Evolutionary conservation across 2,797 vertebrate species (phyloP).

Genomic region (Esox masquinongy): DNA sequence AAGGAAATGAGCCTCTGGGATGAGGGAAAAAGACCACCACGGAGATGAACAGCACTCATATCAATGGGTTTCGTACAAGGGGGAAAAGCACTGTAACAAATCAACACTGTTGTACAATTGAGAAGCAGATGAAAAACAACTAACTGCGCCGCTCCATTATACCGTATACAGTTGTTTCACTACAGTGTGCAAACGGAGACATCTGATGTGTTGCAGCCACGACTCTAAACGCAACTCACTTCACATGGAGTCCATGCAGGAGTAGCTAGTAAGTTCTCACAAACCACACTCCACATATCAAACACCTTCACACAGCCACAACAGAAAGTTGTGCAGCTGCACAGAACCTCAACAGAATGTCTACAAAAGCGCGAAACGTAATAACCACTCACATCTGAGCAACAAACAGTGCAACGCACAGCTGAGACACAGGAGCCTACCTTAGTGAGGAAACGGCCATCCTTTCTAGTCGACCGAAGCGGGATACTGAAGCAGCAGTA

Average conservation of each 20-base stretch:
- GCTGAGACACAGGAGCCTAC: constrained; percentile 19
- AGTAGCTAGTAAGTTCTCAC: not conserved
- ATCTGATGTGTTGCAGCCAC: too few species aligned
- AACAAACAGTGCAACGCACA: too few species aligned
- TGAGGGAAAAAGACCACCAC: constrained; percentile 25
- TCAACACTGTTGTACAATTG: constrained; percentile 21
- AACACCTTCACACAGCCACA: not conserved
- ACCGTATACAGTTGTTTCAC: not conserved
- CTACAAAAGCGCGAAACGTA: too few species aligned
- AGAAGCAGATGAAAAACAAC: not conserved
- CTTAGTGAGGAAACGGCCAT: constrained; percentile 33
- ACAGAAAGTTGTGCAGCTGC: too few species aligned
- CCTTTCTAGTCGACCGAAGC: constrained; percentile 23
- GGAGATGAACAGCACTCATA: not conserved
- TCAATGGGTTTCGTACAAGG: constrained; percentile 7
- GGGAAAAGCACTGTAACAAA: constrained; percentile 30
- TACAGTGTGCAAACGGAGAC: not conserved
- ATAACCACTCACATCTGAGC: too few species aligned
- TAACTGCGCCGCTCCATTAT: not conserved
- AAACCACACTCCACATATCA: not conserved
- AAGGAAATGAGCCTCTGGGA: constrained; percentile 56
- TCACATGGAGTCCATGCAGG: not conserved
- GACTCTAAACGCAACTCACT: not conserved
- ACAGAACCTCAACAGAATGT: too few species aligned
- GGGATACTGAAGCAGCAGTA: constrained; percentile 17